Conservation (phyloP, 1,140 invertebrate species). For the Drosophila littoralis region DNA sequence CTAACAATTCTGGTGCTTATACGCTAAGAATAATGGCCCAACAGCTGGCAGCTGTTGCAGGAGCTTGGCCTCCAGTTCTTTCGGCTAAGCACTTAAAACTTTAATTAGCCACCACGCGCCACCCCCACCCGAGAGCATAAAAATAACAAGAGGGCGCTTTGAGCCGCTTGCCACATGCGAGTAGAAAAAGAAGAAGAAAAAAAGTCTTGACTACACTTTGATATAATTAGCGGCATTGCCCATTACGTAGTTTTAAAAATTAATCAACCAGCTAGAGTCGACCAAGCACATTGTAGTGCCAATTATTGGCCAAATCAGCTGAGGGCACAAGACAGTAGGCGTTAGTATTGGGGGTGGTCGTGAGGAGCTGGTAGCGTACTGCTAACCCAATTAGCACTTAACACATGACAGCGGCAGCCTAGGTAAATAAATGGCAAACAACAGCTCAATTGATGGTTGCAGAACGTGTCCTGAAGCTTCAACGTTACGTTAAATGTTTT, state of each 20-base stretch:
- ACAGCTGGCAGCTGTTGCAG: constrained; percentile 48
- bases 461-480: constrained; percentile 65
- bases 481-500: constrained; percentile 74
- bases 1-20: constrained; percentile 31
- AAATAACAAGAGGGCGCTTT: background rate
- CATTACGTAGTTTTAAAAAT: constrained; percentile 73
- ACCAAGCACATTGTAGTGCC: constrained; percentile 32
- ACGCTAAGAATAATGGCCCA: constrained; percentile 49
- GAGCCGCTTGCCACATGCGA: constrained; percentile 5
- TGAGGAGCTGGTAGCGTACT: constrained; percentile 11
- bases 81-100: constrained; percentile 67
- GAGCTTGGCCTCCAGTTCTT: constrained; percentile 33
- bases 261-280: constrained; percentile 48
- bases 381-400: constrained; percentile 80
- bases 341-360: background rate
- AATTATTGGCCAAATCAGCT: constrained; percentile 44
- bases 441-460: constrained; percentile 74
- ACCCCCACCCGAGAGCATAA: background rate
- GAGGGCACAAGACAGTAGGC: constrained; percentile 10
- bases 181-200: too few relatives aligned
- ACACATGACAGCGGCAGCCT: constrained; percentile 61
- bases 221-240: constrained; percentile 73
- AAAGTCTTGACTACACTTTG: constrained; percentile 50
- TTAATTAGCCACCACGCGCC: constrained; percentile 65
- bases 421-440: constrained; percentile 79